Percentiles rank a stretch among this genome's conserved stretches.
Conservation (phyloP, 2,797 vertebrate species). For the Eulemur rubriventer region DNA sequence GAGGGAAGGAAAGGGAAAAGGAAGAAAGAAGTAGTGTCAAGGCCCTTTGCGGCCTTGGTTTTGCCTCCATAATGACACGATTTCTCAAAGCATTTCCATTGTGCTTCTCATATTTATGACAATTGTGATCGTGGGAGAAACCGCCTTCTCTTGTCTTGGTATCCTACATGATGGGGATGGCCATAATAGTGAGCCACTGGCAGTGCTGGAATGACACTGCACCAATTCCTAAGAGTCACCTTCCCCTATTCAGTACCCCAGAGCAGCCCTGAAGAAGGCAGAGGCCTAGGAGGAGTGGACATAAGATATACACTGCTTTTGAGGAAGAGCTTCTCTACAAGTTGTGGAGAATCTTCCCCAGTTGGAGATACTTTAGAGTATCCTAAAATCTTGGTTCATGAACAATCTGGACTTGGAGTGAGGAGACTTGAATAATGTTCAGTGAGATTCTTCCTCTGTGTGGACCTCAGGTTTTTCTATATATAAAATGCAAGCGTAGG, state of each 20-base stretch:
- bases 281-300: neutral
- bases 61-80: neutral
- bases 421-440: neutral
- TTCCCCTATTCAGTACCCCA: neutral
- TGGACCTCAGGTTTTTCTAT: neutral
- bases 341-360: neutral
- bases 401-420: neutral
- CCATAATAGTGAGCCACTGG: neutral
- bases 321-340: neutral
- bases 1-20: neutral
- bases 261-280: neutral
- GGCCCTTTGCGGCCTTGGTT: neutral
- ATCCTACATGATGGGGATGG: neutral
- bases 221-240: neutral
- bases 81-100: constrained; percentile 25
- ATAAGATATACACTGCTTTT: neutral
- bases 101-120: neutral
- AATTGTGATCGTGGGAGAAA: neutral
- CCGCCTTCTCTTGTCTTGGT: constrained; percentile 11
- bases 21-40: neutral
- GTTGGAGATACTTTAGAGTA: neutral
- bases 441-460: neutral
- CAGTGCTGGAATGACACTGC: neutral
- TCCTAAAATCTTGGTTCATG: constrained; percentile 36
- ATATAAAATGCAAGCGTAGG: neutral